Conservation (phyloP, 2,113 vertebrate genomes). For the Zosterops lateralis region DNA sequence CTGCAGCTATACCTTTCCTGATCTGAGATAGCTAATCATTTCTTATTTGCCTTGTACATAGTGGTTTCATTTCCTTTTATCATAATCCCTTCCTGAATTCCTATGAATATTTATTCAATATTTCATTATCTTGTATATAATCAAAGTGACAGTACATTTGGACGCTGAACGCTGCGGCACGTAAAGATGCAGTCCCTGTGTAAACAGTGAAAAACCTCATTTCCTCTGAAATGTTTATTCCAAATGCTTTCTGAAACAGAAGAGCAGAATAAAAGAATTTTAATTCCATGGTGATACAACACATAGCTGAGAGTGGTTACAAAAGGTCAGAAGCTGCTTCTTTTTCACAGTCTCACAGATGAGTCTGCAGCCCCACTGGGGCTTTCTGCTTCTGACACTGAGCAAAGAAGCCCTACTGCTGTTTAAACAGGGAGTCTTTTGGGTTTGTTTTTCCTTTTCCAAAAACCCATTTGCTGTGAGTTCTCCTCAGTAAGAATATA, state of each 20-base stretch:
- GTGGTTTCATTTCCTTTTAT: neutral
- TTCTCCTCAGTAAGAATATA: neutral
- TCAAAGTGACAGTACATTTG: conserved; percentile 7
- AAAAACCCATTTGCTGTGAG: neutral
- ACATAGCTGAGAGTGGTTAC: neutral
- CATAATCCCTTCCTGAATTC: neutral
- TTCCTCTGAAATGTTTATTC: conserved; percentile 32
- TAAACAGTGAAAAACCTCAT: conserved; percentile 1
- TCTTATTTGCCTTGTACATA: neutral
- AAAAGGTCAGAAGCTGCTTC: conserved; percentile 10
- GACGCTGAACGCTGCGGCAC: neutral
- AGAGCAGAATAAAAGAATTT: neutral
- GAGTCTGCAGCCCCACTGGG: neutral
- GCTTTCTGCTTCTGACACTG: neutral
- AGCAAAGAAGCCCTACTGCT: neutral
- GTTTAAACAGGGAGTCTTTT: neutral
- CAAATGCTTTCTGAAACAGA: neutral
- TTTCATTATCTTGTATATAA: conserved; percentile 26
- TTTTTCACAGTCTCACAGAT: neutral
- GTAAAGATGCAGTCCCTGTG: neutral
- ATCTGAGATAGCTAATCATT: neutral
- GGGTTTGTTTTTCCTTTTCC: neutral
- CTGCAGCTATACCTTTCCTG: neutral
- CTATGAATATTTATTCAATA: conserved; percentile 31
- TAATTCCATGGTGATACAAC: neutral